Conservation (phyloP, 2,797 vertebrate genomes). For the Enteromius trimaculatus region DNA sequence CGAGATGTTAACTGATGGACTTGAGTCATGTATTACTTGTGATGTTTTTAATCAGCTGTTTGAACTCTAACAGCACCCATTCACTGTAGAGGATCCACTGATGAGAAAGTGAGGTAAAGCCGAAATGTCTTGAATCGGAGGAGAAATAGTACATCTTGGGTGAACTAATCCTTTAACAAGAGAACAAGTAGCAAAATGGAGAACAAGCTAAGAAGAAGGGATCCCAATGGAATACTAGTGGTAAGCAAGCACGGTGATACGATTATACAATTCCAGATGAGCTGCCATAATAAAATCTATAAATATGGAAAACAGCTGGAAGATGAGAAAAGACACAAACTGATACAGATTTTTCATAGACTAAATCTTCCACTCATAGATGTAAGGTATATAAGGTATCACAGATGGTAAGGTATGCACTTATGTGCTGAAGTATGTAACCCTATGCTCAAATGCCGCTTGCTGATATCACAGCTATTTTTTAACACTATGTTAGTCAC, state of each 20-base stretch:
- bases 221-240: neutral
- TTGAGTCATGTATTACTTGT: neutral
- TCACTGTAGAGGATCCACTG: neutral
- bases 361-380: conserved; percentile 3
- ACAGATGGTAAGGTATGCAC: conserved; percentile 25
- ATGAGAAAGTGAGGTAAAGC: neutral
- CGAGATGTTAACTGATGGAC: neutral
- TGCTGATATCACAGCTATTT: conserved; percentile 53
- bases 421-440: conserved; percentile 43
- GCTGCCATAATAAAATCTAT: neutral
- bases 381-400: neutral
- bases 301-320: neutral
- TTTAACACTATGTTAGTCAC: conserved; percentile 62
- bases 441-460: conserved; percentile 33
- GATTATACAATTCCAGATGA: neutral
- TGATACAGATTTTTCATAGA: neutral
- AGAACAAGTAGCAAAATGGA: neutral
- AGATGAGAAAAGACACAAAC: neutral
- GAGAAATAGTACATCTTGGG: neutral
- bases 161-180: neutral
- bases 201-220: neutral
- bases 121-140: neutral
- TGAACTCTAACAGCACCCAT: neutral
- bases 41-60: neutral
- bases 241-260: neutral